Percentiles rank a stretch among this genome's conserved stretches.
Conservation (phyloP, 30 jellyfish, hydroid and myxozoan species). For the Turritopsis dohrnii region DNA sequence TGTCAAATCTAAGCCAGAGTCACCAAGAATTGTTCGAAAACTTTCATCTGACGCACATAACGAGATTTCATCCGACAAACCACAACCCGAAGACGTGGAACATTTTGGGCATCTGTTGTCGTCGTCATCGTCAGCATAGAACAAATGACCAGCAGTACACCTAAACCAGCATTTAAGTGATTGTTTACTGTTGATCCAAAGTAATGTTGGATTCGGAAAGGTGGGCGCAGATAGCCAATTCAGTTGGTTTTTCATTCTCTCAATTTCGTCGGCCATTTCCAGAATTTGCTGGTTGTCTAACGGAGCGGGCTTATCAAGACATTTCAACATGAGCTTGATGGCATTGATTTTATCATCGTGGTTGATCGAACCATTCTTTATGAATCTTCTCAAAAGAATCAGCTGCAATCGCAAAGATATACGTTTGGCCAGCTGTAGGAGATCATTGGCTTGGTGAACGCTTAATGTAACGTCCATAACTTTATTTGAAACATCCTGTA, state of each 20-base stretch:
- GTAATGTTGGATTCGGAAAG: not conserved
- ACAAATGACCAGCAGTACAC: not conserved
- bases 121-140: not conserved
- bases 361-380: not conserved
- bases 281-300: not conserved
- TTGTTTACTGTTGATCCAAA: not conserved
- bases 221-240: not conserved
- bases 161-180: not conserved
- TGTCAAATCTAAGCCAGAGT: not conserved
- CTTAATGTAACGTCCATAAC: constrained; percentile 1
- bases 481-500: not conserved
- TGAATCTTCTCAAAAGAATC: not conserved
- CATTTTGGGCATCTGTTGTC: not conserved
- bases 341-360: not conserved
- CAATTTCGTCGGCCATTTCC: not conserved
- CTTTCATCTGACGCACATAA: not conserved
- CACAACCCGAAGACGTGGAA: not conserved
- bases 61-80: not conserved
- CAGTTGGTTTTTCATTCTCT: not conserved
- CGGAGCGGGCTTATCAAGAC: not conserved
- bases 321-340: not conserved
- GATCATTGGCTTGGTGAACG: constrained; percentile 5
- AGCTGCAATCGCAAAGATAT: not conserved
- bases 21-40: not conserved
- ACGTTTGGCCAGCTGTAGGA: not conserved